Base-by-base conservation (phyloP, 2,797 vertebrate species). In the Epinephelus malabaricus region DNA sequence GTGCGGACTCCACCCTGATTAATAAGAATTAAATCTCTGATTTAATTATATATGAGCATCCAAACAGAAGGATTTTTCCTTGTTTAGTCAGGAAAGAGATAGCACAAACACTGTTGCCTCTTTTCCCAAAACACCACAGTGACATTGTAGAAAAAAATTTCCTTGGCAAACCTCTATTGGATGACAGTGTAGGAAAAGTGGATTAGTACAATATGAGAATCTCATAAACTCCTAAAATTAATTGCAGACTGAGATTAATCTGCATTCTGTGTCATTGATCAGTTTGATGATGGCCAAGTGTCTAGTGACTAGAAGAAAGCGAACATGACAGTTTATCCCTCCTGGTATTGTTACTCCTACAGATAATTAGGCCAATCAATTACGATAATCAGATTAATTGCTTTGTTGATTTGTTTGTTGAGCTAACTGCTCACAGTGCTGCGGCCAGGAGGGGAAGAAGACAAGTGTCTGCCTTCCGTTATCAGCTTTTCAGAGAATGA, bases 371-470 rank as follows among this genome's bases (percentile, higher is more conserved):
- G 85, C 62, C 78, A 82, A 77, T 81, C 79, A 64, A 66, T 86
- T 78, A 87, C 27, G 13, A 59, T 87, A 83, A 92, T 85, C 49
- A 60, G 87, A 91, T 92, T 85, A 85, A 74, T 86, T 85, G 79
- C 54, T 72, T 78, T 72, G 81, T 68, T 69, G 47, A 61, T 84
- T 77, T 79, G 79, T 68, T 69, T 72, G 72, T 34, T 70, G 69
- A 64, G 71, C 74, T 84, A 46, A 7, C 17, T 46, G 65, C 55
- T 54, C 56, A 7, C 73, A 53, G 65, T 38, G 55, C 78, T n/a
- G 67, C 75, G 46, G 34, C 43, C 64, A 17, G n/a, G 66, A 59
- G 47, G 47, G 60, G 30, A 69, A 77, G 60, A 62, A 73, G 50
- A 54, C 66, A 25, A 77, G 62, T 40, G 51, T 62, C 69, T 50